These are phyloP conservation scores for Spodoptera litura DNA, from an alignment of 1,140 invertebrate genomes.

Conservation along the genomic window DNA sequence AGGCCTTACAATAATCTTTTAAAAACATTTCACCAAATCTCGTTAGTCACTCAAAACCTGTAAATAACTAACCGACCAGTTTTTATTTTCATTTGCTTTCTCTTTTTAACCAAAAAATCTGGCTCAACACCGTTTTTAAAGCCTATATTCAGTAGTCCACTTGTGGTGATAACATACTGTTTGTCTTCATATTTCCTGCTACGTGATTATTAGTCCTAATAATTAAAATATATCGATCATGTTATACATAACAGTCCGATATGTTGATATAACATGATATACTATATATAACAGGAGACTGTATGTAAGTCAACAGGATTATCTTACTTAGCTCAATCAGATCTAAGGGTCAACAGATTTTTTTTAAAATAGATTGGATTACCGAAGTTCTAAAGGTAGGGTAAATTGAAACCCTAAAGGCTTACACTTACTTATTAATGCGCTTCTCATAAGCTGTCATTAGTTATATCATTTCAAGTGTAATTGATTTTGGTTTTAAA, in stretches of 20 bases:
- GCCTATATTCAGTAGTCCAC: neutral
- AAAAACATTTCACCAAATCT: neutral
- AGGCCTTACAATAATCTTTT: too few species aligned
- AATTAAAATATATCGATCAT: conserved; percentile 35
- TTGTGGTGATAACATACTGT: conserved; percentile 6
- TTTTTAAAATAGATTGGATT: conserved; percentile 12
- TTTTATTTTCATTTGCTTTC: conserved; percentile 17
- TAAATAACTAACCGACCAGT: conserved; percentile 2
- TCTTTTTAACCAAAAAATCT: conserved; percentile 33
- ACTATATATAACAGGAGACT: neutral
- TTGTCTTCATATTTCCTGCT: conserved; percentile 5
- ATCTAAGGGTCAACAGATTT: neutral
- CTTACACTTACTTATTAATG: conserved; percentile 8
- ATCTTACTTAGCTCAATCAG: neutral
- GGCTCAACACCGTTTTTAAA: neutral
- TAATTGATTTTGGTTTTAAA: conserved; percentile 4
- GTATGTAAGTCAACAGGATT: neutral
- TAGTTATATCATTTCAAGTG: conserved; percentile 19
- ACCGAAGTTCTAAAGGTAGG: neutral
- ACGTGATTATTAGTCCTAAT: neutral
- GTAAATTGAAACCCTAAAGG: conserved; percentile 10
- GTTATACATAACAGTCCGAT: conserved; percentile 2
- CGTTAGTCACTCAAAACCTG: conserved; percentile 1
- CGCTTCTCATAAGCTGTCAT: neutral
- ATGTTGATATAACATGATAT: too few species aligned